Evolutionary conservation across 2,113 vertebrate species (phyloP), one percentile per base, ranked within the genome.

Genomic region (Axis porcinus): DNA sequence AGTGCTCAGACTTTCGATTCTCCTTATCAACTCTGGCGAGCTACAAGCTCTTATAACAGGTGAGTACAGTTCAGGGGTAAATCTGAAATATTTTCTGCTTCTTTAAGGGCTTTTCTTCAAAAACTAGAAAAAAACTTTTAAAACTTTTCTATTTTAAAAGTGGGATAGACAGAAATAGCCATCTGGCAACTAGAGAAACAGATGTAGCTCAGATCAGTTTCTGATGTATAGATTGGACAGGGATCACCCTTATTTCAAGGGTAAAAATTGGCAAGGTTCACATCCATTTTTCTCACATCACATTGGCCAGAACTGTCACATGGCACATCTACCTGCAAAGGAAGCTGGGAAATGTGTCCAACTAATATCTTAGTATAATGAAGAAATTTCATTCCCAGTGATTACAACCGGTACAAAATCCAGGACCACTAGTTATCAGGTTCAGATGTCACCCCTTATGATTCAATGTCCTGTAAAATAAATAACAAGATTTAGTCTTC

Each of bases 31-130:
- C 99, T 99, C 93, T 99, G 99, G 99, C 99, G 99, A 97, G 99
- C 99, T 30, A 99, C 99, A 86, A 99, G 99, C 98, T 99, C 99
- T 62, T 99, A 99, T 84, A 99, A 99, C 99, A 99, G 99, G 99
- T 99, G 95, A 96, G 7, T 16, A 19, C 6, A 5, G n/a, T 43
- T 45, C 9, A 13, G 4, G 19, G 40, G 21, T 27, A 52, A 76
- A 47, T 67, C 84, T 40, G 54, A 64, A 55, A 70, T 11, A 21
- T 36, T 84, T 52, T 83, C 60, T 15, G 10, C 58, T 67, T 92
- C 50, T 70, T 94, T 88, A 28, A 96, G 33, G 50, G 1, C 5
- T 40, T 76, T 64, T 47, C 23, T 89, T 83, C 54, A 92, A 88
- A 54, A 21, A 3, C 16, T 79, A 2, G 33, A 45, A 40, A n/a